phyloP scores from a whole-genome alignment of 2,797 vertebrate species.

The Meda fulgida region DNA sequence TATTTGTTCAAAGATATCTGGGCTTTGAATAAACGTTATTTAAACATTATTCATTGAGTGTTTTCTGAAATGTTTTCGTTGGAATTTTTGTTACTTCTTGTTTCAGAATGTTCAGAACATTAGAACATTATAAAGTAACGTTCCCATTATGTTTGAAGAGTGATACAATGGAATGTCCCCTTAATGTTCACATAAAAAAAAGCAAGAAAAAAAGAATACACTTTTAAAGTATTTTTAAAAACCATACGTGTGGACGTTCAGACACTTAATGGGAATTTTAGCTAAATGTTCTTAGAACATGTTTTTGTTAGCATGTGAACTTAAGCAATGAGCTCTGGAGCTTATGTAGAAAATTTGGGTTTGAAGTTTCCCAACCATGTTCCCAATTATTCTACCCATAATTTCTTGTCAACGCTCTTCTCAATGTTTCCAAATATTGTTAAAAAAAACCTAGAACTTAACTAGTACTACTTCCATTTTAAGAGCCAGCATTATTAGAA shows the following conservation, averaged over 20 bases:
- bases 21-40: not conserved
- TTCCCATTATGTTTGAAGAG: not conserved
- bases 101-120: not conserved
- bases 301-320: not conserved
- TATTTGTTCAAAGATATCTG: not conserved
- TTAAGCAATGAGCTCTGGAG: not conserved
- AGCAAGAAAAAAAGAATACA: too few species aligned
- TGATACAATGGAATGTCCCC: not conserved
- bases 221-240: too few species aligned
- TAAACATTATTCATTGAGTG: not conserved
- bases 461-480: not conserved
- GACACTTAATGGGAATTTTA: not conserved
- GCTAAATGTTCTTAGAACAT: not conserved
- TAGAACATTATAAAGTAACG: not conserved
- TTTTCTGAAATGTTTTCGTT: not conserved
- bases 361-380: not conserved
- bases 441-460: not conserved
- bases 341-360: not conserved
- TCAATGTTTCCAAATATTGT: not conserved
- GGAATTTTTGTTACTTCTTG: not conserved
- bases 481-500: constrained; percentile 7
- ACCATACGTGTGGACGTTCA: too few species aligned
- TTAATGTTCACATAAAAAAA: not conserved
- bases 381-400: not conserved
- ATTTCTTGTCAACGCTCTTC: not conserved